phyloP scores from a whole-genome alignment of 2,113 vertebrate genomes.

The Pan troglodytes region DNA sequence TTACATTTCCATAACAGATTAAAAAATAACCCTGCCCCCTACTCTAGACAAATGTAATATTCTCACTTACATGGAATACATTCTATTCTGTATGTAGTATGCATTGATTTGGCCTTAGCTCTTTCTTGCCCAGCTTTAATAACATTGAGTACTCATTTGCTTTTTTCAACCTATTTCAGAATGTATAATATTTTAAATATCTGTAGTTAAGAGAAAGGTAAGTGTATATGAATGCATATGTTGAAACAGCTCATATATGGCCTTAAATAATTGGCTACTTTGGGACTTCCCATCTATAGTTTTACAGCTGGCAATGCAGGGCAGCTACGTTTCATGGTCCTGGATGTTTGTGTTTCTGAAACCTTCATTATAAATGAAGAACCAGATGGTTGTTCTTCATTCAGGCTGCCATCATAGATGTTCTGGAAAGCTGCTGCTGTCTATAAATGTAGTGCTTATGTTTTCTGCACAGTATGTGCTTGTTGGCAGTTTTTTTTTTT shows the following conservation, averaged over 20 bases:
- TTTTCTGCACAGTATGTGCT: conserved; percentile 60
- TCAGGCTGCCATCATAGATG: not conserved
- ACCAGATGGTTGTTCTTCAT: conserved; percentile 37
- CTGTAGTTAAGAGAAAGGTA: conserved; percentile 2
- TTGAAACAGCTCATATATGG: not conserved
- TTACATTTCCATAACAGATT: not conserved
- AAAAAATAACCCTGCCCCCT: not conserved
- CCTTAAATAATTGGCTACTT: conserved; percentile 24
- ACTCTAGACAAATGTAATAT: not conserved
- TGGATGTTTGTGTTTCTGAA: conserved; percentile 41
- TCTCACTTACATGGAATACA: not conserved
- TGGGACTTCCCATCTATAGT: not conserved
- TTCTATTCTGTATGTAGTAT: not conserved
- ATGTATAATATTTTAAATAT: conserved; percentile 19
- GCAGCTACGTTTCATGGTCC: not conserved
- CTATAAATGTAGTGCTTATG: conserved; percentile 58
- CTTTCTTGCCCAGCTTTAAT: conserved; percentile 38
- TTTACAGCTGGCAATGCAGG: not conserved
- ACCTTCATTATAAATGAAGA: conserved; percentile 29
- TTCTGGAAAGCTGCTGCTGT: conserved; percentile 49
- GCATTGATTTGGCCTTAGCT: not conserved
- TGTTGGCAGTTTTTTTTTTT: conserved; percentile 60
- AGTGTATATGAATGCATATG: not conserved
- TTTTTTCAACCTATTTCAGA: conserved; percentile 30
- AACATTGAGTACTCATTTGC: conserved; percentile 22